Evolutionary conservation across 2,113 vertebrate genomes (phyloP), one percentile per base, ranked within the genome.

Genomic region (Romanogobio albipinnatus): DNA sequence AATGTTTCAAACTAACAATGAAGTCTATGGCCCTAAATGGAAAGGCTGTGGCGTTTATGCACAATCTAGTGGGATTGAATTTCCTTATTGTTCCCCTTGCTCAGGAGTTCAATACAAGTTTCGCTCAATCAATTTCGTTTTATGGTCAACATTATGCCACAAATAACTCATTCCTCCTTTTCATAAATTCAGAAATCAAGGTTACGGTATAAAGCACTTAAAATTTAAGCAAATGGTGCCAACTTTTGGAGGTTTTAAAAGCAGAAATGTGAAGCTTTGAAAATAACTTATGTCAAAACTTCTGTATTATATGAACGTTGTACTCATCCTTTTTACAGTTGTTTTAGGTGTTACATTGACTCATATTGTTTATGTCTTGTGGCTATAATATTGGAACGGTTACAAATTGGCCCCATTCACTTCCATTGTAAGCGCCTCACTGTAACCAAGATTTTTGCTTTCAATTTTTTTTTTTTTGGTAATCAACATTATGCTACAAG

Each of bases 1-100:
- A 33, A 15, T 68, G 45, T 29, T 53, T 68, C 59, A 68, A 9
- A n/a, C 43, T 62, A 47, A 80, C n/a, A 80, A 80, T 62, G 58
- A 61, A 62, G 58, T 79, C n/a, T 43, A 17, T 79, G 58, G 58
- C 1, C 22, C 13, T 56, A 45, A 45, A 62, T 62, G 76, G 39
- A 62, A 43, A 79, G 39, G 39, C 36, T 61, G 24, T 45, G 56
- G 22, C 61, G 33, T 61, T 61, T 2, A 77, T 76, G 5, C 19
- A 7, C 51, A 39, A 58, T 29, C 9, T 56, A 15, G 29, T 22
- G 5, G 13, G 7, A 26, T 62, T 62, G 9, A 62, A 62, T 79
- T 79, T 79, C 59, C 3, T 14, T 73, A 22, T 24, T 13, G 39
- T 73, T 47, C 70, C 2, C 14, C 11, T 8, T 5, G 11, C 3